Base-by-base conservation (phyloP, 1,140 invertebrate genomes). In the Bombus cullumanus region DNA sequence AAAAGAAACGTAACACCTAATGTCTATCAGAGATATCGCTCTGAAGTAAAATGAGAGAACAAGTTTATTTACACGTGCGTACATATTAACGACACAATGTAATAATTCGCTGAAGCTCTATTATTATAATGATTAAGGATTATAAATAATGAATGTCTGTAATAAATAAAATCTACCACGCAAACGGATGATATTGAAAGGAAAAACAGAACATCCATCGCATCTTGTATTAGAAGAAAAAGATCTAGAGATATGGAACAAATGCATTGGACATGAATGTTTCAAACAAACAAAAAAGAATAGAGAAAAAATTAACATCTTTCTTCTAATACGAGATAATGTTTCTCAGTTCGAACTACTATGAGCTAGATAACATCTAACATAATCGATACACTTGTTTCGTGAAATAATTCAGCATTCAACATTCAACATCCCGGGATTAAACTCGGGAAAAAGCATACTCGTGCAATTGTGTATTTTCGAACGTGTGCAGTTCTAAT, bases 131-230 rank as follows among this genome's bases (percentile, higher is more conserved):
- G 87, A 93, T 89, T 94, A 95, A 94, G 93, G 89, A 95, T 94
- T 94, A 95, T 95, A 92, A 93, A 93, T 94, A 94, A 94, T 94
- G 91, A 93, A 94, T 94, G 94, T 95, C 94, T 94, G 94, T 95
- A 95, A 95, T 94, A 91, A 95, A 95, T 94, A 95, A 95, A 94
- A 92, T 91, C 90, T 94, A 94, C 92, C 92, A 94, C 92, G 92
- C 92, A 94, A 94, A 89, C 90, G 88, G 93, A 91, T 83, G 72
- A 89, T 77, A 86, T 87, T 34, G 71, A 83, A 84, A 53, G 9
- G 66, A 77, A 87, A 86, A 82, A 81, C 91, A 79, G 87, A 86
- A 91, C 81, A 91, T 92, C 79, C 81, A 92, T 93, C 72, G 87
- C 72, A 66, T 84, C 77, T 79, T 72, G 83, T 91, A 73, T 84